Base-by-base conservation (phyloP, 2,888 invertebrate species). In the Zaprionus obscuricornis region DNA sequence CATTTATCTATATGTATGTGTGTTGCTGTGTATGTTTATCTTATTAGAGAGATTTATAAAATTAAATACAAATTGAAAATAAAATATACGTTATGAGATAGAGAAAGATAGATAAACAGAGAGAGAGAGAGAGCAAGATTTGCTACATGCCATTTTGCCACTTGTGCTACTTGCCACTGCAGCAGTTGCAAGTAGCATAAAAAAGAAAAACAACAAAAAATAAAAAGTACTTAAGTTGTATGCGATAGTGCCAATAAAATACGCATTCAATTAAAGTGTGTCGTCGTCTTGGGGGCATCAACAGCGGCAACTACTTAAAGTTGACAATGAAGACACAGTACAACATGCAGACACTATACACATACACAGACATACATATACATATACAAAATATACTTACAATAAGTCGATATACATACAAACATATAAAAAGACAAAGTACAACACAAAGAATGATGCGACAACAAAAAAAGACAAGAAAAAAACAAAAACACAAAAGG, bases 251-350 rank as follows among this genome's bases (percentile, higher is more conserved):
- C 56, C 56, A 55, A 74, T 79, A 69, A 78, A 72, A 74, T 72
- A 77, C 72, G 69, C 36, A 66, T 74, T 81, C 85, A 84, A 84
- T 81, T 81, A 79, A 83, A 51, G 55, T 45, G 39, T 54, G 66
- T 59, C 66, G 66, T n/a, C n/a, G n/a, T n/a, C n/a, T n/a, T n/a
- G n/a, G n/a, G n/a, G n/a, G 54, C 66, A 51, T 17, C 2, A 50
- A 59, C 42, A 37, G 22, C 52, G 46, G 24, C 55, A 40, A 27
- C 60, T 60, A n/a, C n/a, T n/a, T n/a, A n/a, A 54, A 62, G 40
- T 52, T 51, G 14, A 39, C 17, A 54, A 31, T 47, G 47, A 29
- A 55, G 49, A 58, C 43, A 49, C 40, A 51, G 40, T 10, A 34
- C 37, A 18, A 57, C 49, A 59, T 43, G 46, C 36, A 64, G 39